Base-by-base conservation (phyloP, 2,888 invertebrate species). In the Pachycephus smyrnensis region DNA sequence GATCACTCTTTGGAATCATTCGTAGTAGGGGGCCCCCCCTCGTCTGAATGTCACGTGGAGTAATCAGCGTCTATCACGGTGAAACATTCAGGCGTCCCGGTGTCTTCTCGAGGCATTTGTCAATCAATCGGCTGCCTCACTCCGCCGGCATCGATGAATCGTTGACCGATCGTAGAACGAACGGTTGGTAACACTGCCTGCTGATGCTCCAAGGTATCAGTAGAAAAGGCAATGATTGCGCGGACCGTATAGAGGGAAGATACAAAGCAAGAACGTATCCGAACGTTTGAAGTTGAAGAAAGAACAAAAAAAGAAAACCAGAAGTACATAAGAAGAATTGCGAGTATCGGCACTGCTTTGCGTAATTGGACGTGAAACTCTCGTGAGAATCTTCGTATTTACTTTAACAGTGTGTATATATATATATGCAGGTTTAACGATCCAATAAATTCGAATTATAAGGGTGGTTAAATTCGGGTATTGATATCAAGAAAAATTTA, bases 11-110 rank as follows among this genome's bases (percentile, higher is more conserved):
- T 33, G 33, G 33, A 33, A 33, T 33, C 33, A 33, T 1, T 33
- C 40, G 1, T 37, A 37, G 4, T 2, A 3, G 12, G 36, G 37
- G 12, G 3, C 12, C 37, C 12, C 4, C 37, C 40, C 40, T 40
- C 40, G 6, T 40, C 40, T 1, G 40, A 40, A 73, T 75, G 82
- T 84, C 80, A 77, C 15, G 40, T 73, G 77, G 75, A 77, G 78
- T 82, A 82, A 85, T 85, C 85, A 84, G 80, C 81, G 79, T 85
- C 83, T 82, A 81, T 85, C 82, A 77, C 75, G 73, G 36, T 75
- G 79, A 76, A 77, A 80, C 80, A 78, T 80, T 80, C 76, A 81
- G 80, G 40, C 79, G 73, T 74, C 74, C 78, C 74, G 76, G 68
- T 75, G 81, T 81, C 40, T 40, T 40, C 40, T 81, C 76, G 76